phyloP scores from a whole-genome alignment of 2,888 invertebrate genomes.

The Agrotis exclamationis region DNA sequence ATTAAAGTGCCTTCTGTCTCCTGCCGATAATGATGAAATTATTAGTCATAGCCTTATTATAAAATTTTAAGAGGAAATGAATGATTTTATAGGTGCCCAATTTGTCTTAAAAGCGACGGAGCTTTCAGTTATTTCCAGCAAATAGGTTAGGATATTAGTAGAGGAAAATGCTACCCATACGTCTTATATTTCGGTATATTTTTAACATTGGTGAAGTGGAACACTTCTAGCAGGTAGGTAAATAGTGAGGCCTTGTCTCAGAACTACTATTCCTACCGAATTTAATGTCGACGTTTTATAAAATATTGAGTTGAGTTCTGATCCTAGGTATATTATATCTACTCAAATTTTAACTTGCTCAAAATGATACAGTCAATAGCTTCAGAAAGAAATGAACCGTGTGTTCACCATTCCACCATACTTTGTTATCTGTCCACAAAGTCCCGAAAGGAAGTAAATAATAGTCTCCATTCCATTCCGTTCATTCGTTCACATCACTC shows the following conservation, averaged over 20 bases:
- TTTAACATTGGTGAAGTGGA: too few relatives aligned
- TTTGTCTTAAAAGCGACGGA: neutral
- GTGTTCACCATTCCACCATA: neutral
- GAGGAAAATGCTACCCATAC: too few relatives aligned
- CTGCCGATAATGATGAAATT: slow-evolving; percentile 7
- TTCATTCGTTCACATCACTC: slow-evolving; percentile 19
- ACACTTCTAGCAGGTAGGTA: too few relatives aligned
- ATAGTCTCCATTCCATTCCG: slow-evolving; percentile 12
- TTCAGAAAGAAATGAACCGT: neutral
- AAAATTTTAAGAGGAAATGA: neutral
- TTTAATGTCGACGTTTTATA: too few relatives aligned
- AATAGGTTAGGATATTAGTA: too few relatives aligned
- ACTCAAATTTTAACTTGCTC: too few relatives aligned
- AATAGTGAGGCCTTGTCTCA: too few relatives aligned
- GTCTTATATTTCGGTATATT: too few relatives aligned
- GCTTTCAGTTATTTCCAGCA: neutral
- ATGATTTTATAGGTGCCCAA: neutral
- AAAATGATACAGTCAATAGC: too few relatives aligned
- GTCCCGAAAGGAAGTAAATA: slow-evolving; percentile 23
- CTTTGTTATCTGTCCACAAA: neutral
- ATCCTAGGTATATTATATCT: too few relatives aligned
- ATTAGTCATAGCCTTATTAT: neutral
- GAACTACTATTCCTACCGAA: too few relatives aligned
- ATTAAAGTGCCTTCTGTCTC: slow-evolving; percentile 19
- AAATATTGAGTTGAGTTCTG: too few relatives aligned